These are phyloP conservation scores for Rostrhamus sociabilis DNA, from an alignment of 2,797 vertebrate species.

Conservation along the genomic window DNA sequence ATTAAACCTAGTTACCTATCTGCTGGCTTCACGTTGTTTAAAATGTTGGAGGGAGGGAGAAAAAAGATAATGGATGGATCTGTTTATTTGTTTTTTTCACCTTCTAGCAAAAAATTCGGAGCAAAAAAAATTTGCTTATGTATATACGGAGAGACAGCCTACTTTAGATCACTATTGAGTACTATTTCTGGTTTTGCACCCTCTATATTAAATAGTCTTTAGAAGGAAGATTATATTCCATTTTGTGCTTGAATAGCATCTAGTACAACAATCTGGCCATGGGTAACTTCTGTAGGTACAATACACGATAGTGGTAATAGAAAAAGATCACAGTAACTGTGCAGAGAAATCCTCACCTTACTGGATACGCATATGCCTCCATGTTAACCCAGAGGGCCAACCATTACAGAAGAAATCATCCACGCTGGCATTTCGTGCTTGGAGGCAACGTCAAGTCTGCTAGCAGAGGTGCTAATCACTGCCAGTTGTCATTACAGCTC, in stretches of 20 bases:
- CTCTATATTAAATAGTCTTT: too few relatives aligned
- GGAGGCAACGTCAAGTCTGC: not conserved
- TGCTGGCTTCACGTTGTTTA: not conserved
- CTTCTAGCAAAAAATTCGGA: not conserved
- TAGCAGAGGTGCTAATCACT: conserved; percentile 51
- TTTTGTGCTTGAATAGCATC: not conserved
- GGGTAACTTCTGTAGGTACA: not conserved
- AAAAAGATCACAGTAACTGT: not conserved
- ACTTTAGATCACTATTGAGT: not conserved
- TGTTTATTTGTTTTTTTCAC: not conserved
- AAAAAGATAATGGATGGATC: not conserved
- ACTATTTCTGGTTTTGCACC: too few relatives aligned
- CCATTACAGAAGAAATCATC: not conserved
- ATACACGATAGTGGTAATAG: not conserved
- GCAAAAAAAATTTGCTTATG: not conserved
- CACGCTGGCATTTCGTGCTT: not conserved
- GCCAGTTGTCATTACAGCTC: conserved; percentile 59
- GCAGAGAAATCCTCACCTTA: not conserved
- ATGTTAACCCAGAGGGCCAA: not conserved
- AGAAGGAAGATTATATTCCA: not conserved
- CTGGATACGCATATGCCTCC: not conserved
- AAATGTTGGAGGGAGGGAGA: not conserved
- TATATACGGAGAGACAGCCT: accelerated
- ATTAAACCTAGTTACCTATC: not conserved
- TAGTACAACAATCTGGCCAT: not conserved